Evolutionary conservation across 2,113 vertebrate species (phyloP), one percentile per base, ranked within the genome.

Genomic region (Toxotes jaculatrix): DNA sequence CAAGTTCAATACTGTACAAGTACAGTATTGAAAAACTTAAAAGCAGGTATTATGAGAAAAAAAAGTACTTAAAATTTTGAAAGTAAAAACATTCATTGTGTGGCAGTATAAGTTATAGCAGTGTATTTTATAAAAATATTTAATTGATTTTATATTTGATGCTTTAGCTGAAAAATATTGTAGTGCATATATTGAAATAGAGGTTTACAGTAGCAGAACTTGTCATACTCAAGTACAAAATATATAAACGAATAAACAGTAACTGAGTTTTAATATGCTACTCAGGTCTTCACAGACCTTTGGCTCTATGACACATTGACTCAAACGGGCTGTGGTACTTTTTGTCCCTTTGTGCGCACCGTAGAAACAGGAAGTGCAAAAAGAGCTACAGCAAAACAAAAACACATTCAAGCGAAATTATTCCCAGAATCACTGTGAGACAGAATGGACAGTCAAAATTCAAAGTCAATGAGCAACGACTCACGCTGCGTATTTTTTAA

Each of bases 401-500:
- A 93, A 84, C 75, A 87, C 61, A 77, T 55, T 43, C 7, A 40
- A 61, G 63, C 38, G 12, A 79, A 83, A 57, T 63, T 34, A 43
- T 47, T 13, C 38, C 51, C 3, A 73, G 69, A 81, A 17, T 27
- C 40, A 66, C 1, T 19, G 17, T 64, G 38, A 42, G 17, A 36
- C 13, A 63, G 88, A 79, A 90, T 88, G 90, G 71, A 77, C 7
- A 82, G 5, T 79, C 53, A 73, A 32, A 60, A 67, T 72, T 53
- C 84, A 38, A 83, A 60, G 60, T 14, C 82, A 68, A 19, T 12
- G 45, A 89, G 57, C 51, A 94, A 92, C 77, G 74, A 86, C 14
- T 90, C 90, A 61, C 85, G 88, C 27, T 95, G 95, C 70, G 84
- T 87, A 68, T 89, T 92, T 66, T 93, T 95, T 84, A 94, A 87